These are phyloP conservation scores for Lynx canadensis DNA, from an alignment of 2,113 vertebrate species.

Conservation along the genomic window DNA sequence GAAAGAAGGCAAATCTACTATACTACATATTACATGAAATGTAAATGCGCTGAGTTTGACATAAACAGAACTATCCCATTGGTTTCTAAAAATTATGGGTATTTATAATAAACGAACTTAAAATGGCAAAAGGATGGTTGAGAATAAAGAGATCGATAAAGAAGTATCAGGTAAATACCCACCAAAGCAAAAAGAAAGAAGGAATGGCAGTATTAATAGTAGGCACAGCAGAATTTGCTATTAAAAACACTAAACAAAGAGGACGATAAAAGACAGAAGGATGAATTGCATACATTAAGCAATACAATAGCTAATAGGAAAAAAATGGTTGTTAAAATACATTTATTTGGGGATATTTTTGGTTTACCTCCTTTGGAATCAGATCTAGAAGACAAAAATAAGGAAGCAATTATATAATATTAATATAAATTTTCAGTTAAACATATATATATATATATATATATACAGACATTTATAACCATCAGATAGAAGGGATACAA, in stretches of 20 bases:
- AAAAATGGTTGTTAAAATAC: background rate
- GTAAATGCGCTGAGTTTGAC: slow-evolving; percentile 20
- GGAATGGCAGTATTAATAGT: background rate
- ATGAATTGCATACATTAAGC: background rate
- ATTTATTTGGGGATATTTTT: background rate
- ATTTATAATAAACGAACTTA: background rate
- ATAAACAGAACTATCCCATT: background rate
- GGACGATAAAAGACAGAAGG: background rate
- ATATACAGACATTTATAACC: background rate
- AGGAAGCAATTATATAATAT: background rate
- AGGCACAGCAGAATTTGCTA: background rate
- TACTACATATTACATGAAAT: background rate
- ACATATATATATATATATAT: no score
- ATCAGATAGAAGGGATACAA: background rate
- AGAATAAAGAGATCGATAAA: background rate
- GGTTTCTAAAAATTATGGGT: background rate
- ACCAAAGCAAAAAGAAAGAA: background rate
- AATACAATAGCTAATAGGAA: background rate
- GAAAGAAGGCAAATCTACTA: background rate
- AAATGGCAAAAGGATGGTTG: background rate
- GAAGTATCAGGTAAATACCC: background rate
- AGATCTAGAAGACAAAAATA: background rate
- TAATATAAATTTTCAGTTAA: background rate
- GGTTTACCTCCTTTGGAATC: background rate
- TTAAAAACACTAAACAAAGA: background rate